These are phyloP conservation scores for Diarsia rubi DNA, from an alignment of 2,888 invertebrate species.

Conservation along the genomic window DNA sequence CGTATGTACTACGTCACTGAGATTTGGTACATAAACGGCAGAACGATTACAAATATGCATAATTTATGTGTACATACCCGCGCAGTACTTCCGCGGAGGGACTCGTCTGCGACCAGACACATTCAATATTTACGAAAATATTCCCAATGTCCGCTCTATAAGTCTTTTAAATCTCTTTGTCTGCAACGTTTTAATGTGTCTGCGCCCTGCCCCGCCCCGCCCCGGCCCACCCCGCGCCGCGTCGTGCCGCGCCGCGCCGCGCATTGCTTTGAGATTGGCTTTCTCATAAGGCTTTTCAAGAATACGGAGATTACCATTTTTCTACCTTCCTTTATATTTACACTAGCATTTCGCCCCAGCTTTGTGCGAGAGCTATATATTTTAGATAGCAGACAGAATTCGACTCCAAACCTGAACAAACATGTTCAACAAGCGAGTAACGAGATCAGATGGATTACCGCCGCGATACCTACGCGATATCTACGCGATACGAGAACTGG, in stretches of 20 bases:
- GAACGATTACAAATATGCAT: constrained; percentile 3
- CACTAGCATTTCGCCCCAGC: constrained; percentile 7
- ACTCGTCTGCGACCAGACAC: constrained; percentile 1
- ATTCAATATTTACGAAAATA: neutral
- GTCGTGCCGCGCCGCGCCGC: neutral
- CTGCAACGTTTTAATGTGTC: constrained; percentile 35
- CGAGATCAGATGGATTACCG: constrained; percentile 1
- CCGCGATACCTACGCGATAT: neutral
- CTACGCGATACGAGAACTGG: neutral
- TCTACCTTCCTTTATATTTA: constrained; percentile 46
- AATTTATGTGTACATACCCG: constrained; percentile 14
- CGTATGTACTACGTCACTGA: neutral
- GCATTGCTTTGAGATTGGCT: constrained; percentile 48
- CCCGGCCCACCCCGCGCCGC: neutral
- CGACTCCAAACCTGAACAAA: neutral
- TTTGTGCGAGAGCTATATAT: constrained; percentile 20
- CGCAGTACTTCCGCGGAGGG: constrained; percentile 23
- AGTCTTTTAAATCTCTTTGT: neutral
- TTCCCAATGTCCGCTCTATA: neutral
- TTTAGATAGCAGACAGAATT: constrained; percentile 22
- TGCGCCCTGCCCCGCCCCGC: neutral
- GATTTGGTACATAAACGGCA: neutral
- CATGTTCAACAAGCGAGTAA: neutral
- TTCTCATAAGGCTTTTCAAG: constrained; percentile 52
- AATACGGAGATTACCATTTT: constrained; percentile 56